Evolutionary conservation across 35 echinoderm and acorn worm genomes (phyloP).

Genomic region (Ophioderma brevispina): DNA sequence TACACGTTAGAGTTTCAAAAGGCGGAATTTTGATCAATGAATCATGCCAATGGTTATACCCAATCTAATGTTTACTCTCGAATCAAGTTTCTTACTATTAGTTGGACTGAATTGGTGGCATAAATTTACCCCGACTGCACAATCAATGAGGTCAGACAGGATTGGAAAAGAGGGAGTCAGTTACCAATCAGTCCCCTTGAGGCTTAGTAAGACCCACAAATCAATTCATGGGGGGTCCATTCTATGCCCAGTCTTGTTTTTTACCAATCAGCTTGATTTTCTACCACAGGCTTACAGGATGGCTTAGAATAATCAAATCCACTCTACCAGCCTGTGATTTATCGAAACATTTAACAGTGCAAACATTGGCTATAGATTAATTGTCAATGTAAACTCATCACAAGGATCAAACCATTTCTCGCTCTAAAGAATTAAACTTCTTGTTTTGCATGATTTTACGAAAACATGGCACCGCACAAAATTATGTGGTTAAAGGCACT

Average conservation of each 20-base stretch:
- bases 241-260: neutral
- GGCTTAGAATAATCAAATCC: neutral
- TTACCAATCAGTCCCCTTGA: neutral
- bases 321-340: no score
- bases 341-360: no score
- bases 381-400: no score
- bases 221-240: neutral
- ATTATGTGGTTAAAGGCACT: no score
- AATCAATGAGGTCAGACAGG: constrained; percentile 5
- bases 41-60: neutral
- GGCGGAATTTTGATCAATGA: neutral
- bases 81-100: neutral
- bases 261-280: neutral
- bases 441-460: no score
- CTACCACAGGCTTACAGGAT: neutral
- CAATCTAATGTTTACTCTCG: neutral
- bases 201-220: neutral
- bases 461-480: no score
- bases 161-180: constrained; percentile 14
- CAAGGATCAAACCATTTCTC: no score
- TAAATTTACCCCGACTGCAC: neutral
- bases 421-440: no score
- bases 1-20: neutral
- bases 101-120: neutral
- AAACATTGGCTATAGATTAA: no score